Evolutionary conservation across 1,140 invertebrate genomes (phyloP), one percentile per base, ranked within the genome.

Genomic region (Meteorus sp.): DNA sequence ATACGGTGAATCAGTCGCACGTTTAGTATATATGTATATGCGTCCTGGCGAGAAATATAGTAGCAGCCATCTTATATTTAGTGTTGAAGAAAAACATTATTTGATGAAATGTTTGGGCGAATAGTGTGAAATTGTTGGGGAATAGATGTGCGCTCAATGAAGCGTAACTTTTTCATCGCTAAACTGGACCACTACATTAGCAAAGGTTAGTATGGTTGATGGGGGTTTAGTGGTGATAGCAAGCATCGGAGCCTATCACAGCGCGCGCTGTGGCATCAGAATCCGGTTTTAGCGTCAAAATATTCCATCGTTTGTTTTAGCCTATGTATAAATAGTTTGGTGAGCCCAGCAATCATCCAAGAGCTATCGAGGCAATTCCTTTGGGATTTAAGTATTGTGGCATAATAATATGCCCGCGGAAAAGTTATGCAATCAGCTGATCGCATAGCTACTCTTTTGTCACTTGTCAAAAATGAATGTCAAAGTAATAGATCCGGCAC

Each of bases 341-440:
- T 9, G 11, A 13, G 15, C 17, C 11, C 8, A 13, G 13, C 33
- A 23, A 0, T 13, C 9, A 23, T 15, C 7, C 8, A 15, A 2
- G 25, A 17, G n/a, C 13, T 45, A 8, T 15, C 20, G n/a, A 6
- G 15, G 11, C n/a, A n/a, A 23, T 27, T 37, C 22, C 35, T 22
- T 20, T 43, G 33, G 19, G 22, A 20, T 41, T 50, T 22, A 45
- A 50, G 19, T 31, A 11, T 20, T 35, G 22, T 35, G 45, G 37
- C 22, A 59, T 43, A n/a, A 63, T 62, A 59, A 56, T 53, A 39
- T 56, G 59, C 60, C 63, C 67, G 67, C 61, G 65, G 65, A 74
- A 72, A 75, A 75, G 75, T 80, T 80, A 80, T 80, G 77, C 78
- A 80, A 80, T 79, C 78, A 80, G 78, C 78, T 80, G 78, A 78